These are phyloP conservation scores for Chascanopsetta lugubris DNA, from an alignment of 2,113 vertebrate genomes.

Conservation along the genomic window DNA sequence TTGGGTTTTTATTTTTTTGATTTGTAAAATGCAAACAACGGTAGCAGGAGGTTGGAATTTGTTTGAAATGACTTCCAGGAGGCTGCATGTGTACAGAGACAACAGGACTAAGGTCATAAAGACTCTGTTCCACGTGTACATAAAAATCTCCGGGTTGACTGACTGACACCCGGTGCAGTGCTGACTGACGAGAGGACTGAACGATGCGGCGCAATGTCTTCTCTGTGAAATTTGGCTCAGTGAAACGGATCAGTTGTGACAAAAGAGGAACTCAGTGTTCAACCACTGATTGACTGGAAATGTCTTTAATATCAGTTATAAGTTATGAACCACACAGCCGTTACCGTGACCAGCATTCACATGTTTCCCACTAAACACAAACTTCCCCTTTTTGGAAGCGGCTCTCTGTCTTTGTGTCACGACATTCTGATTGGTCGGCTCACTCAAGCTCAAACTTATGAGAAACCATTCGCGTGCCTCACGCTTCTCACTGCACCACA, in stretches of 20 bases:
- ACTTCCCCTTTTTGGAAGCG: slow-evolving; percentile 24
- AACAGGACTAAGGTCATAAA: not conserved
- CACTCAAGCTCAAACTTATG: slow-evolving; percentile 3
- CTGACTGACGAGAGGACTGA: not conserved
- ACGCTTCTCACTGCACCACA: not conserved
- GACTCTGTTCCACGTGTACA: not conserved
- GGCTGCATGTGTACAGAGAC: not conserved
- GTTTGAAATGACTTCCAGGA: not conserved
- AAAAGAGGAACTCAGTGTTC: not conserved
- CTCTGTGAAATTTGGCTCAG: no score
- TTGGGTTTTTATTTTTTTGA: not conserved
- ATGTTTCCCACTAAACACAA: not conserved
- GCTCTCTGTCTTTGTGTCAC: not conserved
- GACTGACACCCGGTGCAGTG: not conserved
- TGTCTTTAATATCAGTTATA: not conserved
- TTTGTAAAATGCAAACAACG: slow-evolving; percentile 2
- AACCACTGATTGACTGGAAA: not conserved
- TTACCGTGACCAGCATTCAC: not conserved
- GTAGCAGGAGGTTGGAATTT: not conserved
- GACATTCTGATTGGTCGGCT: not conserved
- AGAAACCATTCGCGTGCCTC: not conserved
- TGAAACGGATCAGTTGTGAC: not conserved
- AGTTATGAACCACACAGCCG: not conserved
- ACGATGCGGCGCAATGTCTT: not conserved
- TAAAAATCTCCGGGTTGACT: not conserved